Conservation (phyloP, 2,113 vertebrate genomes). For the Lanius ludovicianus region DNA sequence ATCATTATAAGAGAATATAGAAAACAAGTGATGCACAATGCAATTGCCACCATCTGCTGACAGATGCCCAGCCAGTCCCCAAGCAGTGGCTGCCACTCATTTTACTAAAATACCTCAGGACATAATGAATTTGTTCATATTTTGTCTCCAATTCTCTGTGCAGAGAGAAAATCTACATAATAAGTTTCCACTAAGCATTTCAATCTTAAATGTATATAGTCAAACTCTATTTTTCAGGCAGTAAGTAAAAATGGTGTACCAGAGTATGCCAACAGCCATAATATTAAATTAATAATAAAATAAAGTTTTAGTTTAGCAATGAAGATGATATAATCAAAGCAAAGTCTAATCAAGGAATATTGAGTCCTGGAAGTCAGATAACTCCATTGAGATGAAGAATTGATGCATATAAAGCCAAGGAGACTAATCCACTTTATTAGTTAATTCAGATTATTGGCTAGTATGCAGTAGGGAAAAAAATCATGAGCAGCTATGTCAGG, state of each 20-base stretch:
- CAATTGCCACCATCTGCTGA: neutral
- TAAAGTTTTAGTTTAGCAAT: neutral
- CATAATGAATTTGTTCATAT: neutral
- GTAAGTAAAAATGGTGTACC: neutral
- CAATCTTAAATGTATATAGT: neutral
- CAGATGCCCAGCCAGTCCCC: neutral
- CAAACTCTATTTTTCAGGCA: neutral
- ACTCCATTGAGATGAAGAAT: neutral
- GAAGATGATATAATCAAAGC: neutral
- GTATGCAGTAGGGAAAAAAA: neutral
- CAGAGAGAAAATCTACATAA: neutral
- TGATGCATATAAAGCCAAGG: neutral
- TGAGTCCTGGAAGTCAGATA: neutral
- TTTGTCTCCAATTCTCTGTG: neutral
- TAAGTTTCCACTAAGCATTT: neutral
- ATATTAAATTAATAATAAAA: neutral
- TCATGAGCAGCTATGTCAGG: neutral
- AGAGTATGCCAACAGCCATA: neutral
- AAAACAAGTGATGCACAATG: neutral
- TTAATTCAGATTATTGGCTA: neutral
- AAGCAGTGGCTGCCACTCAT: neutral
- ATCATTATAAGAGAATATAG: neutral
- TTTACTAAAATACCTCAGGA: neutral
- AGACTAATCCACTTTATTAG: neutral
- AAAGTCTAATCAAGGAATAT: neutral